Conservation (phyloP, 2,888 invertebrate genomes). For the Diplolepis rosae region DNA sequence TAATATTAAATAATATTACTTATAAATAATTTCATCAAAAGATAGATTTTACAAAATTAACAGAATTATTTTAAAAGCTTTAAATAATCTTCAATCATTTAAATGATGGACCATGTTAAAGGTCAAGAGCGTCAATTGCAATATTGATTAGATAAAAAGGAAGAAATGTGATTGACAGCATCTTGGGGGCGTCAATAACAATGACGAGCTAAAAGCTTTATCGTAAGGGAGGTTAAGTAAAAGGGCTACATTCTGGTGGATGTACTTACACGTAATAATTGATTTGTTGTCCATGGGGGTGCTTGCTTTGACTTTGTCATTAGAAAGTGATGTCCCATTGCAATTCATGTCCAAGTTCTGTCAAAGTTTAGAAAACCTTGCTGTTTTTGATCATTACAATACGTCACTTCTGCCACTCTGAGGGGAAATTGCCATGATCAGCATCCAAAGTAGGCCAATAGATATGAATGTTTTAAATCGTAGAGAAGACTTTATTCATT, state of each 20-base stretch:
- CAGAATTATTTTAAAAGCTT: too few species aligned
- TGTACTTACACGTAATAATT: conserved; percentile 82
- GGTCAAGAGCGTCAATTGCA: conserved; percentile 1
- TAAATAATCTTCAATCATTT: neutral
- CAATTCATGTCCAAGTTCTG: conserved; percentile 68
- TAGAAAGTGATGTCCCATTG: conserved; percentile 66
- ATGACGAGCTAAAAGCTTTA: neutral
- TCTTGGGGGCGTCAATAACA: conserved; percentile 20
- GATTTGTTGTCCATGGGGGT: conserved; percentile 80
- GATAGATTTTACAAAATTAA: too few species aligned
- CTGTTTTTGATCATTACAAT: conserved; percentile 62
- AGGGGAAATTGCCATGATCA: conserved; percentile 27
- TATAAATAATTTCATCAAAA: too few species aligned
- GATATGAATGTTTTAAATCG: conserved; percentile 27
- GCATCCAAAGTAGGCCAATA: neutral
- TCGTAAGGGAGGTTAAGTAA: conserved; percentile 2
- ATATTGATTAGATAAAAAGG: conserved; percentile 31
- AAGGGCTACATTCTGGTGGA: conserved; percentile 6
- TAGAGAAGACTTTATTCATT: neutral
- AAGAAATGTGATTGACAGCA: conserved; percentile 28
- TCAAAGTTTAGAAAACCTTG: conserved; percentile 49
- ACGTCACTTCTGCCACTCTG: conserved; percentile 50
- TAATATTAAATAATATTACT: too few species aligned
- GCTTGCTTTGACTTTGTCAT: conserved; percentile 57
- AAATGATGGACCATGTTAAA: conserved; percentile 1